These are phyloP conservation scores for Drosophila stalkeri DNA, from an alignment of 2,888 invertebrate genomes.

Conservation along the genomic window DNA sequence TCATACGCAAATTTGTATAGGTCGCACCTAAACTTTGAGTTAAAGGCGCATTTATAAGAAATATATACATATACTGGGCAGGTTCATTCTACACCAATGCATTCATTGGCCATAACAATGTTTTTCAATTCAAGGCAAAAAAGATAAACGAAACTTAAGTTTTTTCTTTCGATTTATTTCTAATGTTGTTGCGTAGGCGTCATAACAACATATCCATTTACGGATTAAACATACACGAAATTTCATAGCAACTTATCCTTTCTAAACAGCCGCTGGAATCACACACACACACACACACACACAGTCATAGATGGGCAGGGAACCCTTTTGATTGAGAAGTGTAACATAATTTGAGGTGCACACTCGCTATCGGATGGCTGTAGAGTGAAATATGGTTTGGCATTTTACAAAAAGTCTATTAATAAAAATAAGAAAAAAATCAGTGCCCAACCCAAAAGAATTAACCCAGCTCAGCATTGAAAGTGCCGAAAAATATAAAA, in stretches of 20 bases:
- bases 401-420: slow-evolving; percentile 73
- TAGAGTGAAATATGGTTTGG: slow-evolving; percentile 64
- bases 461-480: slow-evolving; percentile 63
- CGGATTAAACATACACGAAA: slow-evolving; percentile 73
- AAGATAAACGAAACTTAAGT: slow-evolving; percentile 25
- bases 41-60: slow-evolving; percentile 14
- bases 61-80: slow-evolving; percentile 26
- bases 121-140: slow-evolving; percentile 34
- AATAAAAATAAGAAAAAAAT: slow-evolving; percentile 76
- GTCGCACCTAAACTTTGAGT: slow-evolving; percentile 2
- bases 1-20: slow-evolving; percentile 36
- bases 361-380: slow-evolving; percentile 52
- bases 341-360: slow-evolving; percentile 73
- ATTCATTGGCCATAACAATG: slow-evolving; percentile 40
- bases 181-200: slow-evolving; percentile 40
- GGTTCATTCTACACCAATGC: slow-evolving; percentile 2
- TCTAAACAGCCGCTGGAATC: slow-evolving; percentile 72
- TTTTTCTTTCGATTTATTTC: slow-evolving; percentile 20
- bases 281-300: background rate
- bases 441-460: slow-evolving; percentile 63
- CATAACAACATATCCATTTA: slow-evolving; percentile 75
- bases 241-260: slow-evolving; percentile 74
- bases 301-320: slow-evolving; percentile 17
- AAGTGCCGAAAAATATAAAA: slow-evolving; percentile 45
- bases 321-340: slow-evolving; percentile 63